These are phyloP conservation scores for Zaprionus taronus DNA, from an alignment of 1,140 invertebrate species.

Conservation along the genomic window DNA sequence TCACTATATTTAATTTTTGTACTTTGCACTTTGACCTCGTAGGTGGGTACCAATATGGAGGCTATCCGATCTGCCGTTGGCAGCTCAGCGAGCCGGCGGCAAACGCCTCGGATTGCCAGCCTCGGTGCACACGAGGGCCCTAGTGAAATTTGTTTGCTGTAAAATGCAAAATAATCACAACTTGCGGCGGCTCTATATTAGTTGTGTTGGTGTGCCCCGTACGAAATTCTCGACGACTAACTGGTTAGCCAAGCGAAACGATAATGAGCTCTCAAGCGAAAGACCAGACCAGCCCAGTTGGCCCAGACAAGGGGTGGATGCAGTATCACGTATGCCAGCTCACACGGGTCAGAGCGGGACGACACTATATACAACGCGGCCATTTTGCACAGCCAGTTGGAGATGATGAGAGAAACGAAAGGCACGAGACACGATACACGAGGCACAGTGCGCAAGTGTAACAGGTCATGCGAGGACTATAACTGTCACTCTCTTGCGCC, in stretches of 20 bases:
- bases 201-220: constrained; percentile 48
- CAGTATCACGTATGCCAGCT: constrained; percentile 12
- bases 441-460: constrained; percentile 17
- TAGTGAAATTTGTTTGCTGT: constrained; percentile 46
- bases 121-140: constrained; percentile 28
- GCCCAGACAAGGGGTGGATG: constrained; percentile 2
- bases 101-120: constrained; percentile 59
- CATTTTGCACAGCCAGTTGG: constrained; percentile 55
- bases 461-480: not conserved
- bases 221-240: constrained; percentile 69
- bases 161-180: constrained; percentile 63
- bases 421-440: not conserved
- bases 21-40: constrained; percentile 9
- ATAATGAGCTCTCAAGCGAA: constrained; percentile 84
- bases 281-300: constrained; percentile 70
- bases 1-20: constrained; percentile 8
- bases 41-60: not conserved
- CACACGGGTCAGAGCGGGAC: constrained; percentile 17
- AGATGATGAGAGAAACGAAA: constrained; percentile 19
- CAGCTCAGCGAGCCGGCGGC: constrained; percentile 60
- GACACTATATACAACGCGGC: constrained; percentile 25
- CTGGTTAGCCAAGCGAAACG: constrained; percentile 84
- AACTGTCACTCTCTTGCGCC: not conserved
- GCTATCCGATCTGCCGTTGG: constrained; percentile 43
- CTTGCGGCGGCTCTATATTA: constrained; percentile 45